These are phyloP conservation scores for Buphagus erythrorhynchus DNA, from an alignment of 2,797 vertebrate species.

Conservation along the genomic window DNA sequence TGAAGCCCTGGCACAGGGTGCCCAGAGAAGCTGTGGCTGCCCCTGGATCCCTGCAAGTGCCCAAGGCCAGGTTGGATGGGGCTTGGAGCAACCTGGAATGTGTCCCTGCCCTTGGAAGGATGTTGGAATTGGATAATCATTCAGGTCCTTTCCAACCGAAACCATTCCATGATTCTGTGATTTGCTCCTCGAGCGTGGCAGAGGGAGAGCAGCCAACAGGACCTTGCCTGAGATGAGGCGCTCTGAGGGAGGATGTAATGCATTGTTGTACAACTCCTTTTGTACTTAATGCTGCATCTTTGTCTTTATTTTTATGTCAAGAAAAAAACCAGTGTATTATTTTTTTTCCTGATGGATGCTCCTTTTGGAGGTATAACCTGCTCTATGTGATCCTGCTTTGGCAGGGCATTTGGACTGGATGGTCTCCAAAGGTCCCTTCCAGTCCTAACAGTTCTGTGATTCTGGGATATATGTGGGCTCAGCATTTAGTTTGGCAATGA, in stretches of 20 bases:
- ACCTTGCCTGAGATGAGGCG: background rate
- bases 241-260: background rate
- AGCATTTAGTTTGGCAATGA: background rate
- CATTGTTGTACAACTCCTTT: background rate
- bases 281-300: background rate
- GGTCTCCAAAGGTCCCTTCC: background rate
- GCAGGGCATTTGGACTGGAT: background rate
- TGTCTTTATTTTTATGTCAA: background rate
- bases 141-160: background rate
- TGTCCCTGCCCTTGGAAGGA: background rate
- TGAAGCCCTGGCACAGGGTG: background rate
- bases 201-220: background rate
- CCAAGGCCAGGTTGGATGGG: background rate
- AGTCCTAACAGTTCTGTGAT: background rate
- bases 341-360: background rate
- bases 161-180: background rate
- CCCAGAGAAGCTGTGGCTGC: background rate
- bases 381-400: background rate
- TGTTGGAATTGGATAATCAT: background rate
- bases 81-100: background rate
- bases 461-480: fast-evolving
- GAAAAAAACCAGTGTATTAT: fast-evolving
- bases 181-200: background rate
- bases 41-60: background rate
- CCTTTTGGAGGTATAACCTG: background rate